Percentiles rank a stretch among this genome's conserved stretches.
Evolutionary conservation across 1,140 invertebrate genomes (phyloP).

Genomic region (Bombus difficillimus): DNA sequence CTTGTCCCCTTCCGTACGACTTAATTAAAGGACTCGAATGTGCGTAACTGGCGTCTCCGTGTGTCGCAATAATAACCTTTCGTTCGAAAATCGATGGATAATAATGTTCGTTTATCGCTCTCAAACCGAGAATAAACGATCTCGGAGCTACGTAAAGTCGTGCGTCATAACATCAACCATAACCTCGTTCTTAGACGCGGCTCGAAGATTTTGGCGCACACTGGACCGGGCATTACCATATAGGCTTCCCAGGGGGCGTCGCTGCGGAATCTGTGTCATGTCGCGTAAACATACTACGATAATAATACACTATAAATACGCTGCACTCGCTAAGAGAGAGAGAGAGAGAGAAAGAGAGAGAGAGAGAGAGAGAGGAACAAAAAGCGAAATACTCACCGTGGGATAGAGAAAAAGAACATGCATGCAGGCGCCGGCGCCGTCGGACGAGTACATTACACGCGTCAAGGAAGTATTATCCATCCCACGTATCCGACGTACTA

Average conservation of each 20-base stretch:
- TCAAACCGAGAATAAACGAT: constrained; percentile 21
- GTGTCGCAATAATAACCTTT: constrained; percentile 6
- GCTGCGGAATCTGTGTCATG: constrained; percentile 70
- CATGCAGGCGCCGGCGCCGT: constrained; percentile 72
- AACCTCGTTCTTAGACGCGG: constrained; percentile 14
- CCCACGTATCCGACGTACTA: constrained; percentile 51
- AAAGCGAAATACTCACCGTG: neutral
- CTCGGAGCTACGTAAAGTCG: too few species aligned
- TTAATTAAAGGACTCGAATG: neutral
- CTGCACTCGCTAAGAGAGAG: constrained; percentile 10
- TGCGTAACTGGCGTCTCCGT: neutral
- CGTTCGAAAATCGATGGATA: constrained; percentile 4
- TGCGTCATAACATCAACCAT: neutral
- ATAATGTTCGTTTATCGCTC: constrained; percentile 18
- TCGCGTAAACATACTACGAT: constrained; percentile 74
- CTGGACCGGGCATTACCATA: constrained; percentile 19
- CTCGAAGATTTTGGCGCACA: constrained; percentile 33
- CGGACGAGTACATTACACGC: constrained; percentile 69
- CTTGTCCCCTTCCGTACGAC: neutral
- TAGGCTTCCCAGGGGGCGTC: constrained; percentile 32
- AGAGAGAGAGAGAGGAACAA: neutral
- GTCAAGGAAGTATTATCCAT: constrained; percentile 65
- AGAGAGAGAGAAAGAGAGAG: neutral
- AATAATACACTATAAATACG: constrained; percentile 75
- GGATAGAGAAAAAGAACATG: constrained; percentile 35